These are phyloP conservation scores for Mastomys coucha DNA, from an alignment of 2,113 vertebrate genomes.

Conservation along the genomic window DNA sequence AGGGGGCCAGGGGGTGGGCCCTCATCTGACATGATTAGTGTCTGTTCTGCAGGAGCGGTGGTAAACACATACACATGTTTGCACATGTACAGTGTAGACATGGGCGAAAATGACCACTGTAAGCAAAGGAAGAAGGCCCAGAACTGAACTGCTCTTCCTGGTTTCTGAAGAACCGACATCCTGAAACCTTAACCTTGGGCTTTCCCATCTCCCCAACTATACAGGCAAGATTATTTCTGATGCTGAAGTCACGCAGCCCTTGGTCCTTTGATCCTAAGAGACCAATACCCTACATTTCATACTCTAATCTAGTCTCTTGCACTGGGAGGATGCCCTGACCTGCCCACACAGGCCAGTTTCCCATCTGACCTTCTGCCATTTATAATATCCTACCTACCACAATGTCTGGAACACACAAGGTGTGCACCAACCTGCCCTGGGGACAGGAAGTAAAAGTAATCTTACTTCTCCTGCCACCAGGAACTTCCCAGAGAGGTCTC, in stretches of 20 bases:
- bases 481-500: not conserved
- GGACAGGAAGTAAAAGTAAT: not conserved
- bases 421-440: accelerated
- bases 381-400: not conserved
- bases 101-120: not conserved
- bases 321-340: not conserved
- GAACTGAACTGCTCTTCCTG: not conserved
- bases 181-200: not conserved
- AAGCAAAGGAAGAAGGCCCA: not conserved
- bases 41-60: accelerated
- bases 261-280: not conserved
- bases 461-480: not conserved
- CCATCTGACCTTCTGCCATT: not conserved
- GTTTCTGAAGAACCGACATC: not conserved
- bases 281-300: not conserved
- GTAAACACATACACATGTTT: not conserved
- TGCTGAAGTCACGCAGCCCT: not conserved
- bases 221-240: not conserved
- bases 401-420: accelerated
- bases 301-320: not conserved
- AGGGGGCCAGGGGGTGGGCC: not conserved
- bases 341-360: not conserved
- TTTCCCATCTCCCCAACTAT: not conserved
- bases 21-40: not conserved
- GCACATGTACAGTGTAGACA: not conserved